These are phyloP conservation scores for Melanaphis sacchari DNA, from an alignment of 1,140 invertebrate genomes.

Conservation along the genomic window DNA sequence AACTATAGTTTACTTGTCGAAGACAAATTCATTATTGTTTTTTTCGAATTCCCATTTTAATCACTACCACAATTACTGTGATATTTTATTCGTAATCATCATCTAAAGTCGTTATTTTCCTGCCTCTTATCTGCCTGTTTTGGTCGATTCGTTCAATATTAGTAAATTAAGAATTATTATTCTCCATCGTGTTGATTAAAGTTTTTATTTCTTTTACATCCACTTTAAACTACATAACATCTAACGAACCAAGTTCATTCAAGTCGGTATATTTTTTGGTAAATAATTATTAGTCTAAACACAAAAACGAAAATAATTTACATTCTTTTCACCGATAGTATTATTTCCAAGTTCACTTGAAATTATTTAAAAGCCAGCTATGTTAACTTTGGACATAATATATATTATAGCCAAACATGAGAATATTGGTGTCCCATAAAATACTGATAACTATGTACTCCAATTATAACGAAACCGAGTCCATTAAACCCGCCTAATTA, in stretches of 20 bases:
- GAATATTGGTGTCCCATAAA: background rate
- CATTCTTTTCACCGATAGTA: background rate
- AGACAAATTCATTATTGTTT: no score
- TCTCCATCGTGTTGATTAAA: background rate
- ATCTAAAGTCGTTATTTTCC: background rate
- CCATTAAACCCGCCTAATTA: background rate
- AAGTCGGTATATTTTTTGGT: background rate
- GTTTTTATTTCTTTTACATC: background rate
- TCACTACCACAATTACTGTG: background rate
- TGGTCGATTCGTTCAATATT: background rate
- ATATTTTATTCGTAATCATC: background rate
- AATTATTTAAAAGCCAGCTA: background rate
- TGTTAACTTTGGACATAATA: background rate
- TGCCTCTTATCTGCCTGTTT: background rate
- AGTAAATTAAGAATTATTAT: background rate
- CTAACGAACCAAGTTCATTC: background rate
- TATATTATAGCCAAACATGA: background rate
- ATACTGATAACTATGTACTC: background rate
- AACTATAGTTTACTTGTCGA: background rate
- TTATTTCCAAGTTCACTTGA: background rate
- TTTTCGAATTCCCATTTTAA: background rate
- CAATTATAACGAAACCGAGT: background rate
- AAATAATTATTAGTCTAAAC: background rate
- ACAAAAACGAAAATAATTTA: background rate
- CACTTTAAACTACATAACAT: background rate